Conservation (phyloP, 1,140 invertebrate genomes). For the Cyrtorhinus lividipennis region DNA sequence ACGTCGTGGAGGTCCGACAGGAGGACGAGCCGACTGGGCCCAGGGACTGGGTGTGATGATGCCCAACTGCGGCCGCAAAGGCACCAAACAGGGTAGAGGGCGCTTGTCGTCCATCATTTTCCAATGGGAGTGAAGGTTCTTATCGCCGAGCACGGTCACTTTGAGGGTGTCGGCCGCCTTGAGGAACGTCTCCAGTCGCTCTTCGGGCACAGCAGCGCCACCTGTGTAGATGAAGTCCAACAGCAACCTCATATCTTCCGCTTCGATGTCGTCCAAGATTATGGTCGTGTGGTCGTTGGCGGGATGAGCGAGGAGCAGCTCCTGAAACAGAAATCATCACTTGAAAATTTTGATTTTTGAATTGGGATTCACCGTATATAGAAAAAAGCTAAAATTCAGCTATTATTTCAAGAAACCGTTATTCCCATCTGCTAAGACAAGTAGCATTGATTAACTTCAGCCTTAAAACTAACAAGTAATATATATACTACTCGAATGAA, state of each 20-base stretch:
- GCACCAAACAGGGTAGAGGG: slow-evolving; percentile 11
- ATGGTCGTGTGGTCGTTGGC: slow-evolving; percentile 38
- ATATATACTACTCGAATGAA: too few relatives aligned
- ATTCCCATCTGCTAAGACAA: not conserved
- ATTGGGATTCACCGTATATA: not conserved
- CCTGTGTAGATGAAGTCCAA: slow-evolving; percentile 45
- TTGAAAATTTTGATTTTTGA: not conserved
- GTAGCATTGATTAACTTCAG: too few relatives aligned
- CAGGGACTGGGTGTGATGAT: slow-evolving; percentile 26
- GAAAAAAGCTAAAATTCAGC: not conserved
- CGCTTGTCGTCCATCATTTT: slow-evolving; percentile 8
- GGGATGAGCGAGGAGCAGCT: slow-evolving; percentile 35
- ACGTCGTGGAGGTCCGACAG: slow-evolving; percentile 20
- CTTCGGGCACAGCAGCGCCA: slow-evolving; percentile 38
- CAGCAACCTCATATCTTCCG: slow-evolving; percentile 38
- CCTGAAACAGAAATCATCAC: slow-evolving; percentile 27
- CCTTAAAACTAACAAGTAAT: too few relatives aligned
- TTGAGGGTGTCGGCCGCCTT: slow-evolving; percentile 39
- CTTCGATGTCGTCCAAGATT: slow-evolving; percentile 40
- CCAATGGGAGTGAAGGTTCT: slow-evolving; percentile 20
- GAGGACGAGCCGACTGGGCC: slow-evolving; percentile 22
- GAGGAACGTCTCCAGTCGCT: slow-evolving; percentile 37
- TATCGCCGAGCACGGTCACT: slow-evolving; percentile 36
- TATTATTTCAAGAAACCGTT: not conserved
- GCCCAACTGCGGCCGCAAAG: slow-evolving; percentile 3